Evolutionary conservation across 2,113 vertebrate genomes (phyloP), one percentile per base, ranked within the genome.

Genomic region (Pelecanus crispus): DNA sequence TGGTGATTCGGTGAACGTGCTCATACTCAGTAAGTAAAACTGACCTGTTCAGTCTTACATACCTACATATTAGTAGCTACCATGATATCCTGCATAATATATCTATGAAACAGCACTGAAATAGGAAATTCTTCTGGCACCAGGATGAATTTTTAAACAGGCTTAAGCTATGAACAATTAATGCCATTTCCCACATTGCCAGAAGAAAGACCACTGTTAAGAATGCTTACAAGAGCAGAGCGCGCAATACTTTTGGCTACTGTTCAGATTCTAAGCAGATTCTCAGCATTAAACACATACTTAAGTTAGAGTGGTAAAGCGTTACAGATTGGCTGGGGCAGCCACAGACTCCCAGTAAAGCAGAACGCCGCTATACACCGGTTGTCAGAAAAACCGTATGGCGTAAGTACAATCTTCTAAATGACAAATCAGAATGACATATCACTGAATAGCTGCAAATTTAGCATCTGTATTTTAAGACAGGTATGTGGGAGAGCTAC

Each of bases 331-430:
- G 47, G 44, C 44, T 81, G 90, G 62, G 65, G 42, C 49, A 91
- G 58, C 34, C 70, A 56, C 34, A 85, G 70, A 36, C 36, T 63
- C 44, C 78, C 40, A 84, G 61, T 49, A 75, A 67, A 74, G 65
- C 52, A 75, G 6, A 13, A 65, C 1, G 2, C 9, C 0, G 1
- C 34, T 62, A 42, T 17, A 49, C 2, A 2, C 11, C 0, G 2
- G 10, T 31, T 77, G 58, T 58, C 55, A 93, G 61, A 79, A 87
- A 81, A 93, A 14, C 2, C 14, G 2, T 40, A 28, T 6, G 36
- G 34, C 53, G 2, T n/a, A 78, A 77, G 56, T 42, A 79, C 36
- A 68, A 0, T 7, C 45, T 40, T 78, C 70, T 47, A 82, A 82
- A 82, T 72, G 67, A 77, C 67, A 92, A 82, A 86, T 59, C 71